phyloP scores from a whole-genome alignment of 2,113 vertebrate genomes.

The Bothrops jararaca region DNA sequence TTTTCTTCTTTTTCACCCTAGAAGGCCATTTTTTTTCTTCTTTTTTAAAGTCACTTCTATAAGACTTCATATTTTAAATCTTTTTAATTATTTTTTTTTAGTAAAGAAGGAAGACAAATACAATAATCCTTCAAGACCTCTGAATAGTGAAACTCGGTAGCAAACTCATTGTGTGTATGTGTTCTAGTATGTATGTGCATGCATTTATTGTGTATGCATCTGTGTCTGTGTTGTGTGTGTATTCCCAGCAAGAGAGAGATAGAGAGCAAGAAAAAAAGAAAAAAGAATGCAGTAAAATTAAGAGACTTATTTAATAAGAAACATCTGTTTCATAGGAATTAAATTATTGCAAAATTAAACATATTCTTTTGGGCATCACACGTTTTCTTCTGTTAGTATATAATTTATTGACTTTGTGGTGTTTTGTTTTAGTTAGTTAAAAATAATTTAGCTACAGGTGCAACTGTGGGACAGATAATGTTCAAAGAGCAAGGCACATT shows the following conservation, averaged over 20 bases:
- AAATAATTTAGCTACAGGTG: not conserved
- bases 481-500: not conserved
- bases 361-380: not conserved
- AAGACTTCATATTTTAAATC: not conserved
- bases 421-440: not conserved
- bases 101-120: not conserved
- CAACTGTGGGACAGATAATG: not conserved
- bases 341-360: not conserved
- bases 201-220: not conserved
- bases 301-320: not conserved
- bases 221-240: no score
- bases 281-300: not conserved
- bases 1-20: not conserved
- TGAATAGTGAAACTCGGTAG: not conserved
- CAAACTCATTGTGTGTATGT: not conserved
- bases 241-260: not conserved
- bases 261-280: not conserved
- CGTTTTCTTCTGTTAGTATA: not conserved
- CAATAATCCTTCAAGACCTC: not conserved
- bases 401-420: not conserved
- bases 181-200: not conserved
- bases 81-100: not conserved
- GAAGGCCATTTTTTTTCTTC: not conserved
- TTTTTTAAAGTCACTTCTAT: not conserved
- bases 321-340: not conserved